Percentiles rank a stretch among this genome's conserved stretches.
phyloP scores from a whole-genome alignment of 2,888 invertebrate genomes.

The Fragum fragum region DNA sequence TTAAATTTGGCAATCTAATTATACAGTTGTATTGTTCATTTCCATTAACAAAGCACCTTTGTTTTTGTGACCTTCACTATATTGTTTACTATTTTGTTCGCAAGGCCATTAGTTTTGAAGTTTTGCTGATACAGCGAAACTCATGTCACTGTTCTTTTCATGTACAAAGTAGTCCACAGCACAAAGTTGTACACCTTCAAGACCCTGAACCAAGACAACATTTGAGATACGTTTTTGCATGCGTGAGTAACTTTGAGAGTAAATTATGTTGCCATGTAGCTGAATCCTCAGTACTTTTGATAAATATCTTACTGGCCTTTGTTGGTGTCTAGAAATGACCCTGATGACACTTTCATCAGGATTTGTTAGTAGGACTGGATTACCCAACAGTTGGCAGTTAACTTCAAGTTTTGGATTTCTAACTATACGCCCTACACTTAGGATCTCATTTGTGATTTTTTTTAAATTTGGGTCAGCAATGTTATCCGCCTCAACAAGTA shows the following conservation, averaged over 20 bases:
- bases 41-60: neutral
- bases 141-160: neutral
- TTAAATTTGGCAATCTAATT: constrained; percentile 12
- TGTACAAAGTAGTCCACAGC: neutral
- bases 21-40: neutral
- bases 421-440: neutral
- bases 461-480: constrained; percentile 21
- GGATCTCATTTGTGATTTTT: constrained; percentile 20
- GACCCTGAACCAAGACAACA: neutral
- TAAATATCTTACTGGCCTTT: neutral
- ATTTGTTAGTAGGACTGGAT: neutral
- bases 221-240: neutral
- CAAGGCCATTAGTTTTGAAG: neutral
- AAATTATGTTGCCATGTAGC: neutral
- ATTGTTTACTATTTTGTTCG: neutral
- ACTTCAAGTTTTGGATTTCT: no score
- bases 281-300: neutral
- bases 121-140: neutral
- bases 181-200: neutral
- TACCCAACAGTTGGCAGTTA: no score
- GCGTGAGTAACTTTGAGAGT: no score
- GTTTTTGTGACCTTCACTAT: neutral
- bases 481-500: neutral
- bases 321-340: neutral
- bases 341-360: neutral